Evolutionary conservation across 2,888 invertebrate species (phyloP).

Genomic region (Ariolimax columbianus): DNA sequence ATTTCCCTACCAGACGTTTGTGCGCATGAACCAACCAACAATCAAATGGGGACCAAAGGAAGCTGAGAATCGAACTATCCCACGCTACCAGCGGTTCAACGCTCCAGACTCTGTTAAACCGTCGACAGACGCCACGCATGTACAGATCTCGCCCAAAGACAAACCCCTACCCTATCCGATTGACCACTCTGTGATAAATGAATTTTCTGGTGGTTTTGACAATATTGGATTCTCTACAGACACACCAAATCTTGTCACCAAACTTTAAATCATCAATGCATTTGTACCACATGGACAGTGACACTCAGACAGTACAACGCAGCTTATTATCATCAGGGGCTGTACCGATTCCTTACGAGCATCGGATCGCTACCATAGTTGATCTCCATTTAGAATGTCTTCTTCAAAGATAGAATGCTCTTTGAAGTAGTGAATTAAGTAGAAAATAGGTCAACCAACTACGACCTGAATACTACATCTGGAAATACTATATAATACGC

Average conservation of each 20-base stretch:
- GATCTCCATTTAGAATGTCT: no score
- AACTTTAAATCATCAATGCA: background rate
- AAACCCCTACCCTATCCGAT: background rate
- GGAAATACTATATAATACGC: no score
- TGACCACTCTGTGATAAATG: background rate
- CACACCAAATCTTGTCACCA: background rate
- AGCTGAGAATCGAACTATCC: slow-evolving; percentile 47
- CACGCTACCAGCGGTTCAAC: slow-evolving; percentile 40
- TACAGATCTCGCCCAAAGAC: background rate
- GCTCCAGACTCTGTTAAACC: background rate
- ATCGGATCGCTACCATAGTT: no score
- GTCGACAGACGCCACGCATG: background rate
- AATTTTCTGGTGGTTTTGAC: background rate
- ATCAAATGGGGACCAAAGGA: slow-evolving; percentile 49
- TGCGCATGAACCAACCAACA: slow-evolving; percentile 47
- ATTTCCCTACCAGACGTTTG: slow-evolving; percentile 42
- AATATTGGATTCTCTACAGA: background rate
- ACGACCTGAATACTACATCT: no score
- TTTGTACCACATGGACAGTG: no score
- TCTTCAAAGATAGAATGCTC: no score
- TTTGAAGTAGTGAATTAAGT: no score
- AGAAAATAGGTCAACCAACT: no score
- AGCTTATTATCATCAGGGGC: no score
- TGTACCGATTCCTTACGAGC: no score
- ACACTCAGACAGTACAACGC: no score